A percentile compares a stretch with the other conserved stretches of the same genome.
Conservation (phyloP, 2,113 vertebrate genomes). For the Dasyurus viverrinus region DNA sequence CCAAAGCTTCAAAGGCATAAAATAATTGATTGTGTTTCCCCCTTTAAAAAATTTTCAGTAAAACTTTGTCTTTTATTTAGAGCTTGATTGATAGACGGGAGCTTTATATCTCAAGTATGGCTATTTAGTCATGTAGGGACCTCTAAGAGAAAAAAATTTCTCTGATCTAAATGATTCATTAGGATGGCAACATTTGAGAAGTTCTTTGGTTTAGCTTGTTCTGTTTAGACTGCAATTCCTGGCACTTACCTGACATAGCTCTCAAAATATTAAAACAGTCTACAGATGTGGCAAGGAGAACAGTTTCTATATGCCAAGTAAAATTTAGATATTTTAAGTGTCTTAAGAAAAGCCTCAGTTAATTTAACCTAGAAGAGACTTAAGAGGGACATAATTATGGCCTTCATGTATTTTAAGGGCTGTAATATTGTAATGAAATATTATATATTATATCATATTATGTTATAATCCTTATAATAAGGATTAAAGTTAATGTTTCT, state of each 20-base stretch:
- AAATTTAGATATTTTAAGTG: constrained; percentile 71
- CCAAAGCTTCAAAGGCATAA: not conserved
- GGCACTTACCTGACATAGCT: constrained; percentile 74
- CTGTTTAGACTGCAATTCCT: constrained; percentile 77
- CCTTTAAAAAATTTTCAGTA: not conserved
- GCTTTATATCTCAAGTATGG: constrained; percentile 28
- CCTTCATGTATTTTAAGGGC: not conserved
- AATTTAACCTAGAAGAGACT: not conserved
- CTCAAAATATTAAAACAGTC: constrained; percentile 80
- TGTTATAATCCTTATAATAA: not conserved
- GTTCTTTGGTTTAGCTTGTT: constrained; percentile 59
- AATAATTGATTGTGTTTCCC: constrained; percentile 29
- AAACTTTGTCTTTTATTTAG: constrained; percentile 15
- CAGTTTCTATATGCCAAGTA: constrained; percentile 69
- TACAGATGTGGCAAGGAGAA: constrained; percentile 77
- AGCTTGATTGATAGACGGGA: constrained; percentile 44
- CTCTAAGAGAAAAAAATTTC: constrained; percentile 66
- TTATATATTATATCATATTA: too few relatives aligned
- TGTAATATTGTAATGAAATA: not conserved
- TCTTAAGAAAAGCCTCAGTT: constrained; percentile 33
- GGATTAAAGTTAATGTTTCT: not conserved
- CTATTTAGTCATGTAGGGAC: constrained; percentile 73
- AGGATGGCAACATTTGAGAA: constrained; percentile 50
- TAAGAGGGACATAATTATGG: not conserved
- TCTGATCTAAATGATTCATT: constrained; percentile 60